Evolutionary conservation across 2,888 invertebrate genomes (phyloP), one percentile per base, ranked within the genome.

Genomic region (Fragum fragum): DNA sequence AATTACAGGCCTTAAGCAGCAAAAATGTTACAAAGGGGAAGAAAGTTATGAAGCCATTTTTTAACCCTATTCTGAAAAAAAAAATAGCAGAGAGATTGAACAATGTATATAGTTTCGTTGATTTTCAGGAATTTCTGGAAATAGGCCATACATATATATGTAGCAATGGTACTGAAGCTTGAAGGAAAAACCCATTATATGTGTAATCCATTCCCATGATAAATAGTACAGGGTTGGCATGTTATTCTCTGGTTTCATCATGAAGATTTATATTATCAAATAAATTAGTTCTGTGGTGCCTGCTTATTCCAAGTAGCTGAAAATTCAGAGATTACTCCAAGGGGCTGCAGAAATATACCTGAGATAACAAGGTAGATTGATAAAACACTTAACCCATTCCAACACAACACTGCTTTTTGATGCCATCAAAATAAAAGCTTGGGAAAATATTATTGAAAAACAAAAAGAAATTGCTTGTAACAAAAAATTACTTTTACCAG

Each of bases 231-330:
- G 47, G 47, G 47, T 47, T 47, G 47, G 7, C n/a, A 47, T 47
- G n/a, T 47, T 18, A 47, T 47, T 47, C 47, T 47, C 47, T 18
- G 47, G 14, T 47, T 14, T 14, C n/a, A 18, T 47, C 47, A 47
- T 47, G n/a, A 47, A 47, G 47, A 47, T 47, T 47, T 18, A 47
- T 47, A n/a, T 47, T 47, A 47, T 47, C 47, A 47, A 47, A 47
- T 47, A 47, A 47, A 47, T 47, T 47, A 47, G 47, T 47, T 47
- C n/a, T n/a, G 3, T 3, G 47, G 47, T 47, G 47, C 47, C 47
- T 47, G 18, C 47, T 47, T 14, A 47, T 47, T 47, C 3, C 32
- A 9, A 47, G 14, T 14, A 47, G 47, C 47, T 47, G 47, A 47
- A 47, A 47, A 9, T 16, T 47, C 47, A 18, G 47, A 47, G 47